Percentiles rank a stretch among this genome's conserved stretches.
phyloP scores from a whole-genome alignment of 2,797 vertebrate species.

The Pseudopleuronectes americanus region DNA sequence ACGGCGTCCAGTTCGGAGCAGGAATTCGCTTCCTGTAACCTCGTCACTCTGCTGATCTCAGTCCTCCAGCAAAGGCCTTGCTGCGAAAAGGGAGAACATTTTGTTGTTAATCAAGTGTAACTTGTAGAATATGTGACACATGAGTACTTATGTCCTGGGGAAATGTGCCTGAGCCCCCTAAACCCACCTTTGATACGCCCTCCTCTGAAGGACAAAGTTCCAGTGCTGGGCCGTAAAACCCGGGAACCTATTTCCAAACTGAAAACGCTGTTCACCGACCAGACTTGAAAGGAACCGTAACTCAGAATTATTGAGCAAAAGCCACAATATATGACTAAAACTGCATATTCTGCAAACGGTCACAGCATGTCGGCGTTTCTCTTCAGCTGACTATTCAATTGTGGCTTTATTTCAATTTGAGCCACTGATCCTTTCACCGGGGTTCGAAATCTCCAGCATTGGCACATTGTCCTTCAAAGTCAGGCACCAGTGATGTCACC shows the following conservation, averaged over 20 bases:
- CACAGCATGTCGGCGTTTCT: background rate
- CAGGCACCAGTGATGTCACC: conserved; percentile 12
- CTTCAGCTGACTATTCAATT: background rate
- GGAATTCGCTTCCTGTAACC: conserved; percentile 94
- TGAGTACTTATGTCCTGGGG: conserved; percentile 38
- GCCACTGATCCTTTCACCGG: background rate
- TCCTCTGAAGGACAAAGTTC: conserved; percentile 15
- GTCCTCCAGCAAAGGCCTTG: conserved; percentile 20
- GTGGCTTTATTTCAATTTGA: background rate
- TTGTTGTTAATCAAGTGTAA: conserved; percentile 57
- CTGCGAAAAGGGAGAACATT: conserved; percentile 33
- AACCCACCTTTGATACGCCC: conserved; percentile 30
- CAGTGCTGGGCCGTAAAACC: conserved; percentile 14
- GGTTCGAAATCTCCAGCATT: conserved; percentile 21
- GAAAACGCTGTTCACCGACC: background rate
- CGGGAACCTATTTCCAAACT: conserved; percentile 8
- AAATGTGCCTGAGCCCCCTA: conserved; percentile 38
- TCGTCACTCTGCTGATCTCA: conserved; percentile 6
- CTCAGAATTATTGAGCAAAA: background rate
- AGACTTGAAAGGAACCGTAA: background rate
- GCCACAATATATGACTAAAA: background rate
- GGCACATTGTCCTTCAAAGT: conserved; percentile 34
- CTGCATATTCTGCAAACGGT: background rate
- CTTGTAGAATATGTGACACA: conserved; percentile 59
- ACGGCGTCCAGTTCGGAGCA: conserved; percentile 97